Evolutionary conservation across 2,888 invertebrate genomes (phyloP), one percentile per base, ranked within the genome.

Genomic region (Xylota sylvarum): DNA sequence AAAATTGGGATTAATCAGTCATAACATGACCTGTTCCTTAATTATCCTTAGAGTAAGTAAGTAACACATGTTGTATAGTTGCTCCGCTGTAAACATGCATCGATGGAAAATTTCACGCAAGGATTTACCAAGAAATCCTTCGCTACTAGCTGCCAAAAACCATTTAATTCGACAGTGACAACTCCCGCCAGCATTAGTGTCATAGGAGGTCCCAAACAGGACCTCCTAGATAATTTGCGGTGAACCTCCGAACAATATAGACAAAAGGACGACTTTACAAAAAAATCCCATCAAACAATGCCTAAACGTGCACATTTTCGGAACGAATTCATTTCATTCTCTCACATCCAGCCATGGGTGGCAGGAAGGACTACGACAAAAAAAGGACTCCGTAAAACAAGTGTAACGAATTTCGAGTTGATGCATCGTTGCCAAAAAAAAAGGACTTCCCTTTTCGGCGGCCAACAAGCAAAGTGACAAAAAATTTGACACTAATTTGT

Each of bases 151-250:
- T 32, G 35, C 37, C n/a, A 64, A 50, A n/a, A 72, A 58, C 40
- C 46, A 55, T 52, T 84, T 79, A 64, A 62, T 56, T 50, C 30
- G 10, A 48, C 60, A 65, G 67, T 50, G 77, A 50, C 37, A 50
- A 69, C 52, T 10, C 40, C 48, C 46, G 32, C 50, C 23, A 64
- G 55, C 37, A 12, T 37, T 0, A 77, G 67, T 77, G 62, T 82
- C 85, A 7, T 58, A 73, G 82, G 82, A 82, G 86, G 86, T 82
- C 79, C 30, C 14, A 10, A n/a, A 40, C 17, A 62, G 65, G 81
- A 77, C 82, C 86, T 77, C 82, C 86, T 78, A 69, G 32, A 82
- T 82, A 86, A 86, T 86, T 86, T 81, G 86, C 86, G 86, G 86
- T 86, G n/a, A 73, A 82, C 64, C 12, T 46, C 32, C 70, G n/a